Percentiles rank a stretch among this genome's conserved stretches.
Evolutionary conservation across 2,113 vertebrate genomes (phyloP).

Genomic region (Crotalus viridis): DNA sequence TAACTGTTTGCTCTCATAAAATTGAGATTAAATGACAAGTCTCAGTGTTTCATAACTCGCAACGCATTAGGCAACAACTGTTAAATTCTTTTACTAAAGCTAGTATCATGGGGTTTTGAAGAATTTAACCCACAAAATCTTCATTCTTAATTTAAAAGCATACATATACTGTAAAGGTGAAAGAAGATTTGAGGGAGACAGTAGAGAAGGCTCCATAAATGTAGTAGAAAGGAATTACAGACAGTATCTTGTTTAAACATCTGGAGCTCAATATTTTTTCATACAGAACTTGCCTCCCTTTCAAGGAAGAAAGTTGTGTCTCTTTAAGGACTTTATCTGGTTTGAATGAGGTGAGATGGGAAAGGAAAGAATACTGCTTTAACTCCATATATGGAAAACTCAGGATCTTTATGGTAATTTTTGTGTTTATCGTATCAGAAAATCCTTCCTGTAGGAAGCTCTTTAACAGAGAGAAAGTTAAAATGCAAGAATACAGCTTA

Average conservation of each 20-base stretch:
- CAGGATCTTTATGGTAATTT: background rate
- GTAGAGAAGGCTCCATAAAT: background rate
- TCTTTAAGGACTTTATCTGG: background rate
- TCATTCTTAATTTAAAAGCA: background rate
- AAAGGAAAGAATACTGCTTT: background rate
- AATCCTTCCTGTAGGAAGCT: background rate
- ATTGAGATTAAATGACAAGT: background rate
- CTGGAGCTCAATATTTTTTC: background rate
- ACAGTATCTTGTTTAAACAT: background rate
- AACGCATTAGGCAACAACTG: background rate
- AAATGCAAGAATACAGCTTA: background rate
- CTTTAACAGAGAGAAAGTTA: background rate
- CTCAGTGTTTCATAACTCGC: background rate
- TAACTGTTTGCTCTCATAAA: slow-evolving; percentile 59
- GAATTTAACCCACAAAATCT: background rate
- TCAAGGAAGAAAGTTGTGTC: background rate
- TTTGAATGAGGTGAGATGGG: background rate
- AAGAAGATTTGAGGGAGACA: background rate
- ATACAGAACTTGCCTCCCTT: background rate
- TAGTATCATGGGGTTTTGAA: background rate
- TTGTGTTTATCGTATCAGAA: background rate
- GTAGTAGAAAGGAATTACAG: background rate
- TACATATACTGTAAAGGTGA: background rate
- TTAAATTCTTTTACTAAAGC: background rate
- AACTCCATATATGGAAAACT: background rate